Percentiles rank a stretch among this genome's conserved stretches.
These are phyloP conservation scores for Sebastes glaucus DNA, from an alignment of 2,797 vertebrate species.

Conservation along the genomic window DNA sequence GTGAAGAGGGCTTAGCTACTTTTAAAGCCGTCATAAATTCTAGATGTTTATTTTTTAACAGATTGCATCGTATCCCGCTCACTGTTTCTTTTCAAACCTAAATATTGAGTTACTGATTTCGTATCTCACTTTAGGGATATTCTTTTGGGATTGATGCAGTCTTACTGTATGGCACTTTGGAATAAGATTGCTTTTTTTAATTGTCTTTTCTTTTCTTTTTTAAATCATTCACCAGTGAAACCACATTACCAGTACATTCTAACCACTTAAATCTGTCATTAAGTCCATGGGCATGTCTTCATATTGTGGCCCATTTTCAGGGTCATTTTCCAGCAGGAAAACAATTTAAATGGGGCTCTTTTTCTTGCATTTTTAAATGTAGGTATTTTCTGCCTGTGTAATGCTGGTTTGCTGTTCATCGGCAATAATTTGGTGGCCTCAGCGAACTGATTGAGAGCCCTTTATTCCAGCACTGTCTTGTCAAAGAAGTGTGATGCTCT, in stretches of 20 bases:
- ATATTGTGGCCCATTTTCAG: slow-evolving; percentile 19
- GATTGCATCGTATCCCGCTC: slow-evolving; percentile 7
- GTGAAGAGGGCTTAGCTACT: slow-evolving; percentile 28
- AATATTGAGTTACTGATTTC: slow-evolving; percentile 9
- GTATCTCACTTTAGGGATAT: slow-evolving; percentile 6
- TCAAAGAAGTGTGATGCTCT: not conserved
- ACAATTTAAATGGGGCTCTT: not conserved
- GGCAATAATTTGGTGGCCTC: slow-evolving; percentile 33
- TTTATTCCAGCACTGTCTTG: not conserved
- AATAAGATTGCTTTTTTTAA: slow-evolving; percentile 9
- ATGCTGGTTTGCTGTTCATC: slow-evolving; percentile 19
- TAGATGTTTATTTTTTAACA: slow-evolving; percentile 6
- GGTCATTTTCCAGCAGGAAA: slow-evolving; percentile 25
- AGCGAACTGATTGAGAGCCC: slow-evolving; percentile 8
- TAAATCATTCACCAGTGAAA: not conserved
- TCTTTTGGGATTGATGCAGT: slow-evolving; percentile 2
- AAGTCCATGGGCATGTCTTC: not conserved
- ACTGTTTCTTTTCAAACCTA: not conserved
- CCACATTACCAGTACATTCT: not conserved
- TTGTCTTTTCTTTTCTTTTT: not conserved
- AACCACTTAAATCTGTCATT: slow-evolving; percentile 40
- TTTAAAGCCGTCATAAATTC: slow-evolving; percentile 7
- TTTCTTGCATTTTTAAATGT: not conserved
- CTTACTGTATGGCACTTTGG: slow-evolving; percentile 49
- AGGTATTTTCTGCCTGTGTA: not conserved